Evolutionary conservation across 2,888 invertebrate species (phyloP).

Genomic region (Orchesellides sinensis): DNA sequence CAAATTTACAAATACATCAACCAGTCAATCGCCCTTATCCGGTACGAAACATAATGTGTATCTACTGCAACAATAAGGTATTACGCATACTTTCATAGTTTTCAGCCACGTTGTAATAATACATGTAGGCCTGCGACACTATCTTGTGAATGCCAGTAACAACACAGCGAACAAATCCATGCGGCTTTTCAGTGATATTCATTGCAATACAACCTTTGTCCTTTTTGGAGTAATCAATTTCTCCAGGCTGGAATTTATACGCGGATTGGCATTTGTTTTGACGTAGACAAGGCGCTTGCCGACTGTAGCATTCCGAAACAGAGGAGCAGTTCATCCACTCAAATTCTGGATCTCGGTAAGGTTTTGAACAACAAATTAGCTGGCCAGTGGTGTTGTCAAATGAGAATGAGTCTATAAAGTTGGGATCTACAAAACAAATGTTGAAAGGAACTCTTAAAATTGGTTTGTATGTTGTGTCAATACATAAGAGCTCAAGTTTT

Average conservation of each 20-base stretch:
- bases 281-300: slow-evolving; percentile 56
- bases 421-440: slow-evolving; percentile 48
- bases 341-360: slow-evolving; percentile 59
- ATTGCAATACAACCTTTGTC: slow-evolving; percentile 61
- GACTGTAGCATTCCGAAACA: slow-evolving; percentile 62
- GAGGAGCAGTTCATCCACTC: slow-evolving; percentile 69
- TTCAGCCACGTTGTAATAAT: slow-evolving; percentile 62
- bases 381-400: slow-evolving; percentile 62
- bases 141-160: slow-evolving; percentile 67
- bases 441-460: too few species aligned
- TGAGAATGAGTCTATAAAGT: slow-evolving; percentile 62
- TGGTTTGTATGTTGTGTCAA: too few species aligned
- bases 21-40: too few species aligned
- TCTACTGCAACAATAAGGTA: too few species aligned
- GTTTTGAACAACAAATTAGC: slow-evolving; percentile 63
- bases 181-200: slow-evolving; percentile 55
- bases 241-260: slow-evolving; percentile 31
- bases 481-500: too few species aligned
- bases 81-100: slow-evolving; percentile 47
- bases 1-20: too few species aligned
- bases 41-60: too few species aligned
- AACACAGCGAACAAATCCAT: slow-evolving; percentile 65
- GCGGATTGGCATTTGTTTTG: slow-evolving; percentile 66
- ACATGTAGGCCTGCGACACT: slow-evolving; percentile 67
- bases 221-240: slow-evolving; percentile 38